These are phyloP conservation scores for Bembecia ichneumoniformis DNA, from an alignment of 2,888 invertebrate genomes.

Conservation along the genomic window DNA sequence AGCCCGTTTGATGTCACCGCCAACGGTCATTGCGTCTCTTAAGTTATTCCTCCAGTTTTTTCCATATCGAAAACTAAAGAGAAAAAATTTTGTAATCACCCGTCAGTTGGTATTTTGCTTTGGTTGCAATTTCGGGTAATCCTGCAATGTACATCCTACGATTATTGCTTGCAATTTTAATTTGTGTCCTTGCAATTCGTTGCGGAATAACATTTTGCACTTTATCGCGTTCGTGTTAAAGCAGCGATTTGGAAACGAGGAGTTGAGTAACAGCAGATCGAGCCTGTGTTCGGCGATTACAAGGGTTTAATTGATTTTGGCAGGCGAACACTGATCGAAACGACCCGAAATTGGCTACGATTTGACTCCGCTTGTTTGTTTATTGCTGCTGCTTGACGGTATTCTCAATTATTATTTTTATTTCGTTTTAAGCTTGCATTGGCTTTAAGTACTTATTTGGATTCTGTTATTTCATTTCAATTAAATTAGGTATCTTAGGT, in stretches of 20 bases:
- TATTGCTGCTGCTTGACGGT: constrained; percentile 16
- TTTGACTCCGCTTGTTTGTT: constrained; percentile 31
- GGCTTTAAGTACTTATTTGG: no score
- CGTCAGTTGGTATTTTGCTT: constrained; percentile 42
- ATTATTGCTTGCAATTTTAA: constrained; percentile 22
- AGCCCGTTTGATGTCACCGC: constrained; percentile 58
- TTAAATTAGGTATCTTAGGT: no score
- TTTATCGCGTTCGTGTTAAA: constrained; percentile 7
- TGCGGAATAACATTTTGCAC: neutral
- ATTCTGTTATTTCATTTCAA: no score
- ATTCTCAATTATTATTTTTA: no score
- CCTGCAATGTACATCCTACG: constrained; percentile 46
- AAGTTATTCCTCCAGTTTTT: constrained; percentile 42
- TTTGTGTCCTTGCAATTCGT: neutral
- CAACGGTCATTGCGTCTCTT: constrained; percentile 53
- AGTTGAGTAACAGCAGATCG: neutral
- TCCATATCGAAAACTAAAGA: constrained; percentile 62
- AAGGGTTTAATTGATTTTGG: constrained; percentile 62
- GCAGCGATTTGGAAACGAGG: constrained; percentile 10
- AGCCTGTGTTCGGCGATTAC: constrained; percentile 33
- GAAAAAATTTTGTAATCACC: constrained; percentile 35
- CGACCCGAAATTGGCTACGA: constrained; percentile 37
- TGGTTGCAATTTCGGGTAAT: constrained; percentile 60
- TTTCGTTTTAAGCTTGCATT: no score
- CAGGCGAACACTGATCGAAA: constrained; percentile 45